These are phyloP conservation scores for Eledona agricola DNA, from an alignment of 2,888 invertebrate genomes.

Conservation along the genomic window DNA sequence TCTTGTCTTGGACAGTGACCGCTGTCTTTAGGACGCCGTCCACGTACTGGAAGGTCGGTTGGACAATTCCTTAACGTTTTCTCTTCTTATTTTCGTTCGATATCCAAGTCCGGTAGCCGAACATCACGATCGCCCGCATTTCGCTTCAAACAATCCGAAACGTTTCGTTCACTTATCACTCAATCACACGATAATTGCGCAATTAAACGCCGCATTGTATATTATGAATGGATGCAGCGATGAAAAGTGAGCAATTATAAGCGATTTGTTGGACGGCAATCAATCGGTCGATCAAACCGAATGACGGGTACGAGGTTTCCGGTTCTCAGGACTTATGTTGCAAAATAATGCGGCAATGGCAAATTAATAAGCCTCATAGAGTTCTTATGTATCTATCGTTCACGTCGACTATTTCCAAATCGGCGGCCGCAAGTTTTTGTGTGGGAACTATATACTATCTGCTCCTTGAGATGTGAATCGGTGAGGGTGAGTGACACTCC, in stretches of 20 bases:
- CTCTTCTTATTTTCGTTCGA: slow-evolving; percentile 42
- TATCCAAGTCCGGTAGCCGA: slow-evolving; percentile 38
- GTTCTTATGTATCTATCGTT: not conserved
- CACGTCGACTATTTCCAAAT: not conserved
- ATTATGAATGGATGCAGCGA: slow-evolving; percentile 4
- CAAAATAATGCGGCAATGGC: slow-evolving; percentile 6
- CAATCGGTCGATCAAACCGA: slow-evolving; percentile 10
- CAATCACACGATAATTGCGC: slow-evolving; percentile 16
- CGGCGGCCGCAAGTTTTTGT: too few relatives aligned
- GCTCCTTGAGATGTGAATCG: too few relatives aligned
- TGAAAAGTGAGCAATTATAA: slow-evolving; percentile 16
- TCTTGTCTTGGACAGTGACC: slow-evolving; percentile 44
- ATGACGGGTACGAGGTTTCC: slow-evolving; percentile 1
- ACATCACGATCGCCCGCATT: slow-evolving; percentile 17
- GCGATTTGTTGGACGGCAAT: slow-evolving; percentile 16
- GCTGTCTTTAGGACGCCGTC: slow-evolving; percentile 50
- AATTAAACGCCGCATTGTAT: slow-evolving; percentile 9
- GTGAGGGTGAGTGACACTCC: not conserved
- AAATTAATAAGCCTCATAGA: slow-evolving; percentile 11
- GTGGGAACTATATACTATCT: too few relatives aligned
- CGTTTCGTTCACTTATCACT: slow-evolving; percentile 11
- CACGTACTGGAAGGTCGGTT: slow-evolving; percentile 56
- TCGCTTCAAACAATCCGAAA: slow-evolving; percentile 21
- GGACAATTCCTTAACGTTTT: slow-evolving; percentile 50
- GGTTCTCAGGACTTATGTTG: slow-evolving; percentile 19